Conservation (phyloP, 2,113 vertebrate genomes). For the Bombycilla garrulus region DNA sequence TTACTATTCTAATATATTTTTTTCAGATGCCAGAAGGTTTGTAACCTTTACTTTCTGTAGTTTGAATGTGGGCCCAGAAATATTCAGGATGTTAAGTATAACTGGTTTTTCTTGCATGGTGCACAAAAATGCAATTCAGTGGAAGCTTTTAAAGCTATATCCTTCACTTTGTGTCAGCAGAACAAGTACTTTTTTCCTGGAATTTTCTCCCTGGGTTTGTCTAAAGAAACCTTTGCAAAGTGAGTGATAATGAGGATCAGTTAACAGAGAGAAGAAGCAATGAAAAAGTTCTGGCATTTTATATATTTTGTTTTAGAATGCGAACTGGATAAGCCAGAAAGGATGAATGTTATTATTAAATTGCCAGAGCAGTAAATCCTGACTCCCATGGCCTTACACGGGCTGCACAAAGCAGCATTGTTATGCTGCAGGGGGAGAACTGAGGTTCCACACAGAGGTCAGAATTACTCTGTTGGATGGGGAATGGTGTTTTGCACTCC, state of each 20-base stretch:
- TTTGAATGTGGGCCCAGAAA: neutral
- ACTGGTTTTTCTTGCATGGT: neutral
- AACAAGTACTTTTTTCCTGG: neutral
- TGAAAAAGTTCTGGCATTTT: neutral
- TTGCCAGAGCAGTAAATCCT: conserved; percentile 30
- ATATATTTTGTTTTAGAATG: conserved; percentile 22
- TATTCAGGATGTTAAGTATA: neutral
- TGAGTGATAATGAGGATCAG: conserved; percentile 6
- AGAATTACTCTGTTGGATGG: conserved; percentile 39
- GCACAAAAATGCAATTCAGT: neutral
- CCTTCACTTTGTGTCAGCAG: neutral
- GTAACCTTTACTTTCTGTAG: neutral
- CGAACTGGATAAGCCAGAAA: conserved; percentile 6
- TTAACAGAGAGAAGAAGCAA: neutral
- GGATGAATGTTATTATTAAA: conserved; percentile 65
- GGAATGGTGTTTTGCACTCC: conserved; percentile 36
- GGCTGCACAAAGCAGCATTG: conserved; percentile 65
- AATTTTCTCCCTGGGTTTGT: neutral
- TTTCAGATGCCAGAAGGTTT: neutral
- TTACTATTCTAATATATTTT: neutral
- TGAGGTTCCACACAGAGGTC: conserved; percentile 36
- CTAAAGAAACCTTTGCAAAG: neutral
- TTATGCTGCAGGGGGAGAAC: conserved; percentile 16
- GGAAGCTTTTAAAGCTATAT: neutral
- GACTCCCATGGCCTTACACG: conserved; percentile 6